Evolutionary conservation across 2,888 invertebrate species (phyloP).

Genomic region (Parnassius smintheus): DNA sequence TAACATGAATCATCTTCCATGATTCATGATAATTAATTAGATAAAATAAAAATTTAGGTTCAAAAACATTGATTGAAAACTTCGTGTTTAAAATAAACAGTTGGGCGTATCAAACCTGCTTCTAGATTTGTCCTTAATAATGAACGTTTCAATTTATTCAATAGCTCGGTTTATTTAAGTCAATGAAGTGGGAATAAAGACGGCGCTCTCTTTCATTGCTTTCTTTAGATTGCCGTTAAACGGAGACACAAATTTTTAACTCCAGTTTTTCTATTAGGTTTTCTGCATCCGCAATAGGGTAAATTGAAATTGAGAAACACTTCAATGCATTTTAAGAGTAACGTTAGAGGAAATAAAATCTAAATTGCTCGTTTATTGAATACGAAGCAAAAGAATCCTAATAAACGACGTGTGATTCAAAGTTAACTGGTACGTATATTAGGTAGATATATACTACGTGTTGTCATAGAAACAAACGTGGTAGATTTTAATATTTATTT

Average conservation of each 20-base stretch:
- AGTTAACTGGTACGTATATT: no score
- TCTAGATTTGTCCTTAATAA: slow-evolving; percentile 38
- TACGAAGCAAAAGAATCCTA: no score
- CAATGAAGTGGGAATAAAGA: slow-evolving; percentile 37
- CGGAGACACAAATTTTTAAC: slow-evolving; percentile 16
- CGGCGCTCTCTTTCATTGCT: slow-evolving; percentile 15
- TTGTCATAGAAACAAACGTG: no score
- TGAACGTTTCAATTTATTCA: slow-evolving; percentile 49
- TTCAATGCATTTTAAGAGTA: slow-evolving; percentile 25
- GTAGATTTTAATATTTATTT: no score
- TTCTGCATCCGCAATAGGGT: slow-evolving; percentile 19
- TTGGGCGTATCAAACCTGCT: background rate
- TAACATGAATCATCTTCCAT: no score
- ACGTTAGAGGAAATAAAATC: background rate
- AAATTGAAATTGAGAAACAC: slow-evolving; percentile 26
- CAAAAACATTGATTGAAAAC: no score
- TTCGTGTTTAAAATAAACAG: background rate
- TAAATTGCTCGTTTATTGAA: no score
- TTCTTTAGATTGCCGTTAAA: slow-evolving; percentile 23
- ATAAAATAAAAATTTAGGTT: no score
- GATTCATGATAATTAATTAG: no score
- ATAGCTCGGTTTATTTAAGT: slow-evolving; percentile 49
- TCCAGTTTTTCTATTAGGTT: slow-evolving; percentile 16
- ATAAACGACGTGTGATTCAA: no score
- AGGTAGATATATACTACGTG: no score